Percentiles rank a stretch among this genome's conserved stretches.
These are phyloP conservation scores for Thymelicus lineola DNA, from an alignment of 2,888 invertebrate genomes.

Conservation along the genomic window DNA sequence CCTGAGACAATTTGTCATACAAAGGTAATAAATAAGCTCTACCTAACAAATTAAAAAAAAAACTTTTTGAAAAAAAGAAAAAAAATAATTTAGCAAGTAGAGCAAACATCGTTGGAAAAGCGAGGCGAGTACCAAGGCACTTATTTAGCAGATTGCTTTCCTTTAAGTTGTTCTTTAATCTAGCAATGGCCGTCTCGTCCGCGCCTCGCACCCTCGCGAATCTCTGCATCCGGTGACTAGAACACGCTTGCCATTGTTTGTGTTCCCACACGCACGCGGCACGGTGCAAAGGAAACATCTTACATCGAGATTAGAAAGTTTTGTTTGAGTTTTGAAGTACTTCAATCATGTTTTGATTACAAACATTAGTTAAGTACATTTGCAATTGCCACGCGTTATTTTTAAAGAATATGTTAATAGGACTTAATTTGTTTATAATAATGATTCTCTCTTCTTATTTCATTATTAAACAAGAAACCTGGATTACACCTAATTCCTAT, in stretches of 20 bases:
- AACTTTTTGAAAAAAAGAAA: not conserved
- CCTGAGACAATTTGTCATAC: too few species aligned
- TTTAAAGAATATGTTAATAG: too few species aligned
- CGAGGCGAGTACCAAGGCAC: conserved; percentile 59
- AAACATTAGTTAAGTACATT: not conserved
- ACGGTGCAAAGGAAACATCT: conserved; percentile 26
- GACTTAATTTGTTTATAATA: not conserved
- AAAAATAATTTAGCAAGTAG: conserved; percentile 51
- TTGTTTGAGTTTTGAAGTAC: conserved; percentile 28
- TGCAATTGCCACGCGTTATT: too few species aligned
- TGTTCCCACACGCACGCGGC: conserved; percentile 37
- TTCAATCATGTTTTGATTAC: conserved; percentile 1
- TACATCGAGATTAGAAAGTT: conserved; percentile 17
- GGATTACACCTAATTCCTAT: not conserved
- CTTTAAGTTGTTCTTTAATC: conserved; percentile 84
- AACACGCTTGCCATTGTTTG: conserved; percentile 35
- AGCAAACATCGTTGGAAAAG: conserved; percentile 53
- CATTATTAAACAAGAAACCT: too few species aligned
- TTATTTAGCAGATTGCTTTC: conserved; percentile 86
- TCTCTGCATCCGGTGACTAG: conserved; percentile 35
- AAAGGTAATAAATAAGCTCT: too few species aligned
- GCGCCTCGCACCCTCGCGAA: conserved; percentile 43
- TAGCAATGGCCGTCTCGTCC: conserved; percentile 63
- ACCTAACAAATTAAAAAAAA: too few species aligned
- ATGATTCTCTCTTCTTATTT: not conserved